Evolutionary conservation across 2,113 vertebrate species (phyloP).

Genomic region (Caracal caracal): DNA sequence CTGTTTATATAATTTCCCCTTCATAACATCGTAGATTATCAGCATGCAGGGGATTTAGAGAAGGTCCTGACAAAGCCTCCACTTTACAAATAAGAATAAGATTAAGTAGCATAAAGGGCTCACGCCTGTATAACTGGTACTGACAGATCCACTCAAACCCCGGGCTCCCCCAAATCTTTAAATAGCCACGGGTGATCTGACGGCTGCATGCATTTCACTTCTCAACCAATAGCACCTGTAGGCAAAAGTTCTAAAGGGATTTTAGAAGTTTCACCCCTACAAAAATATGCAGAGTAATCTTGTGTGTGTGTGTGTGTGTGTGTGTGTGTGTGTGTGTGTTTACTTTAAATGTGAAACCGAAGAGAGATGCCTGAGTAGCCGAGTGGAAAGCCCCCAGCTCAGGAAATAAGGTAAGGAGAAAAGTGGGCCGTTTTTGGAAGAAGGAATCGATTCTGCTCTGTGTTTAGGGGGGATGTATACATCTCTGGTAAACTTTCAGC

Average conservation of each 20-base stretch:
- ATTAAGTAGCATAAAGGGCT: neutral
- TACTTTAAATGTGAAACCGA: slow-evolving; percentile 18
- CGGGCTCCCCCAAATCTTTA: neutral
- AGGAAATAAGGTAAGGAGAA: neutral
- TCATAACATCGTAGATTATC: neutral
- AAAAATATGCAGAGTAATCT: neutral
- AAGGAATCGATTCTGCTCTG: neutral
- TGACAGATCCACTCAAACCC: neutral
- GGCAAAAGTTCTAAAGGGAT: neutral
- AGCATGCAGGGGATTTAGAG: neutral
- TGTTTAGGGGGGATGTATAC: neutral
- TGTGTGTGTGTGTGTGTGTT: too few relatives aligned
- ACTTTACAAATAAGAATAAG: neutral
- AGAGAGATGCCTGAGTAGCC: neutral
- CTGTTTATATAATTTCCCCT: neutral
- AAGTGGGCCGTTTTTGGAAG: neutral
- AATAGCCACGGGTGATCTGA: neutral
- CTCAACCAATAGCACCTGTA: neutral
- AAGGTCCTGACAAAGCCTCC: neutral
- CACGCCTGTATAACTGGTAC: neutral
- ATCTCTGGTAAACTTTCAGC: neutral
- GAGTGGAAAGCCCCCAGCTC: neutral
- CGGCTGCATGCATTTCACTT: neutral
- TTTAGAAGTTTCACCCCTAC: neutral
- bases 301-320: neutral